Evolutionary conservation across 2,888 invertebrate genomes (phyloP).

Genomic region (Nezara viridula): DNA sequence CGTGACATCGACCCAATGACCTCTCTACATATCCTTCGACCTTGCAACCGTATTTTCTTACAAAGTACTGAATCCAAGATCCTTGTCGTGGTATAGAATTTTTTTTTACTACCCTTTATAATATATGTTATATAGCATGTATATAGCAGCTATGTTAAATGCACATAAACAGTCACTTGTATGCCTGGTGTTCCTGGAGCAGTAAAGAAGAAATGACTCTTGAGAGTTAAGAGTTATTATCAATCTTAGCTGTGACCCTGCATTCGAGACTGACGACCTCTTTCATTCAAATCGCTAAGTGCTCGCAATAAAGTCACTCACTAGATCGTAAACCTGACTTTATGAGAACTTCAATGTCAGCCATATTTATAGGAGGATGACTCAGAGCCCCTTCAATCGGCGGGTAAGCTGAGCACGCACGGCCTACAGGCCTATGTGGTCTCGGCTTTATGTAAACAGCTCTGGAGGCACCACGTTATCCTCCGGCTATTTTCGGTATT

Average conservation of each 20-base stretch:
- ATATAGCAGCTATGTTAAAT: too few species aligned
- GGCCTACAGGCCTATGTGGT: slow-evolving; percentile 19
- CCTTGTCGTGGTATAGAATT: too few species aligned
- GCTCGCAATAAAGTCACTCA: not conserved
- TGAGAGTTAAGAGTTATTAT: not conserved
- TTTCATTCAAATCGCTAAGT: not conserved
- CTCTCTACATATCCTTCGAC: too few species aligned
- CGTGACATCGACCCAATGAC: too few species aligned
- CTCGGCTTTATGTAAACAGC: not conserved
- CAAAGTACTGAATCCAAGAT: too few species aligned
- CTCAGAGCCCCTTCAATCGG: not conserved
- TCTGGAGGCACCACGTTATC: not conserved
- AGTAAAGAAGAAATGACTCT: too few species aligned
- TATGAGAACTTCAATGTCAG: not conserved
- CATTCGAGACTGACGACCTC: not conserved
- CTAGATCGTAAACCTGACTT: not conserved
- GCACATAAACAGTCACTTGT: too few species aligned
- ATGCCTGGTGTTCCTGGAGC: too few species aligned
- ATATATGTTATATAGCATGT: too few species aligned
- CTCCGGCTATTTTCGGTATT: not conserved
- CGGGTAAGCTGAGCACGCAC: not conserved
- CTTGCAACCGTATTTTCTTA: too few species aligned
- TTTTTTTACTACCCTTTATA: too few species aligned
- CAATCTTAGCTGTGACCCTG: too few species aligned
- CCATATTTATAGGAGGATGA: not conserved